Percentiles rank a stretch among this genome's conserved stretches.
phyloP scores from a whole-genome alignment of 1,140 invertebrate species.

The Pseudomyrmex sp. region DNA sequence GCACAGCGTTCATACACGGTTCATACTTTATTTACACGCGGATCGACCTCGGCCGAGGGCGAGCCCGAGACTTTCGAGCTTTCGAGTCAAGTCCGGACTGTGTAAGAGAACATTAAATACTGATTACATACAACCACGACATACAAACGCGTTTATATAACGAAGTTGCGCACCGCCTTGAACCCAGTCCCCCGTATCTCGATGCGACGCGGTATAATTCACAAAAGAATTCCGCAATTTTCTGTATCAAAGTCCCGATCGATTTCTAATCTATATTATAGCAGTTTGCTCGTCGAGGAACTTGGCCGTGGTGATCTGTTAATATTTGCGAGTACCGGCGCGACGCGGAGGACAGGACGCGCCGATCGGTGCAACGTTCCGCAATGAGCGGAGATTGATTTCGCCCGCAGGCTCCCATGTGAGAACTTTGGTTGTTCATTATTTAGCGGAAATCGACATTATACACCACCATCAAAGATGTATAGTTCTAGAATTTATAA shows the following conservation, averaged over 20 bases:
- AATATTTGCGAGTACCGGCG: slow-evolving; percentile 27
- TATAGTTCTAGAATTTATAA: background rate
- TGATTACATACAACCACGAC: slow-evolving; percentile 41
- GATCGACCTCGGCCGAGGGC: slow-evolving; percentile 49
- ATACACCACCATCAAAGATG: background rate
- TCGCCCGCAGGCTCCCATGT: background rate
- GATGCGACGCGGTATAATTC: background rate
- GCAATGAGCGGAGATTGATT: slow-evolving; percentile 35
- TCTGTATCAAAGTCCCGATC: slow-evolving; percentile 1
- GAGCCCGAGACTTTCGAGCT: slow-evolving; percentile 20
- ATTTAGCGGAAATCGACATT: slow-evolving; percentile 13
- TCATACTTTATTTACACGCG: slow-evolving; percentile 63
- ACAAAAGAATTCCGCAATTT: slow-evolving; percentile 23
- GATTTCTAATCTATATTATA: slow-evolving; percentile 51
- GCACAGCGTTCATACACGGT: slow-evolving; percentile 55
- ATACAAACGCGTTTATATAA: slow-evolving; percentile 21
- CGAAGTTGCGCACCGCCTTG: background rate
- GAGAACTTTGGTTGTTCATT: slow-evolving; percentile 14
- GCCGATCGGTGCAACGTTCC: background rate
- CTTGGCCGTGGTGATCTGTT: slow-evolving; percentile 9
- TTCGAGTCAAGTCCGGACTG: no score
- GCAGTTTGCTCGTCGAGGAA: background rate
- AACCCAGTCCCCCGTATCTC: no score
- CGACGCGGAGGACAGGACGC: background rate
- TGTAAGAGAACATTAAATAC: slow-evolving; percentile 2